Conservation (phyloP, 30 jellyfish, hydroid and myxozoan species). For the Turritopsis dohrnii region DNA sequence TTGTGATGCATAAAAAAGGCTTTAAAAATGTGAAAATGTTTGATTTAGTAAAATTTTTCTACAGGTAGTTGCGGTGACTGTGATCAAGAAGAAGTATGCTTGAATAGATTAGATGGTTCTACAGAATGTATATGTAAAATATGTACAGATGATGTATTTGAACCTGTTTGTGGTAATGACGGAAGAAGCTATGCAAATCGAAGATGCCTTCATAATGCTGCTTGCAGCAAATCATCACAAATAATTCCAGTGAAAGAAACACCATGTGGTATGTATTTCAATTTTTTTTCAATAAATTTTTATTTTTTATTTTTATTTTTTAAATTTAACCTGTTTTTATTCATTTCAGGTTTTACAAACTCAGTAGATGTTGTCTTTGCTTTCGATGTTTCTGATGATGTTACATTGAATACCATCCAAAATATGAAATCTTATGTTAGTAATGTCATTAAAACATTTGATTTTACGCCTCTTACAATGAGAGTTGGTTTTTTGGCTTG, state of each 20-base stretch:
- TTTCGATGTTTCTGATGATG: constrained; percentile 42
- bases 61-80: constrained; percentile 6
- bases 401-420: background rate
- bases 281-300: background rate
- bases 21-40: background rate
- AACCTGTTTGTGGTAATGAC: constrained; percentile 37
- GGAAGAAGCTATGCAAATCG: constrained; percentile 33
- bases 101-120: constrained; percentile 10
- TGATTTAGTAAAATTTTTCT: background rate
- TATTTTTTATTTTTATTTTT: background rate
- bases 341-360: constrained; percentile 9
- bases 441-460: constrained; percentile 19
- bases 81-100: constrained; percentile 24
- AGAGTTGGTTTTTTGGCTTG: constrained; percentile 32
- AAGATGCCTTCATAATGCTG: background rate
- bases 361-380: constrained; percentile 37
- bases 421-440: constrained; percentile 26
- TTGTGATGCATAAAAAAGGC: background rate
- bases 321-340: background rate
- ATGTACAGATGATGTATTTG: constrained; percentile 18
- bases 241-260: background rate
- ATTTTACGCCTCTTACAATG: constrained; percentile 16
- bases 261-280: constrained; percentile 20
- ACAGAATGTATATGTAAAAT: constrained; percentile 43
- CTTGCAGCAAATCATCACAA: background rate